phyloP scores from a whole-genome alignment of 2,797 vertebrate species.

The Lutjanus campechanus region DNA sequence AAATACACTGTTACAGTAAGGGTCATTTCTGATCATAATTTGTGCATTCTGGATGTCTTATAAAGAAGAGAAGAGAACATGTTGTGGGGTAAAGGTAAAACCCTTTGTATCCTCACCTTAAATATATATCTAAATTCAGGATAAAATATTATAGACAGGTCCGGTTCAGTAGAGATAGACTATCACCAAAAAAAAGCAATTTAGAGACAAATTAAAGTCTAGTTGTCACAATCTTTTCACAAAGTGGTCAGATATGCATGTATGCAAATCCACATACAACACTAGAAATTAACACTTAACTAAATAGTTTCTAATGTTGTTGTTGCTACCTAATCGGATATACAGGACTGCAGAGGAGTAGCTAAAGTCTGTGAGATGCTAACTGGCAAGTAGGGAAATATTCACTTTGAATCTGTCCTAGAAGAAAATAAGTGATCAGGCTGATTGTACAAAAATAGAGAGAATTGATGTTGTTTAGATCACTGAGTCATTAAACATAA shows the following conservation, averaged over 20 bases:
- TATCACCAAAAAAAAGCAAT: not conserved
- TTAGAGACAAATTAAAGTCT: not conserved
- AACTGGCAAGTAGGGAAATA: constrained; percentile 8
- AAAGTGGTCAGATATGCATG: not conserved
- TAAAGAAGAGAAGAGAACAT: not conserved
- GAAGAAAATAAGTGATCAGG: constrained; percentile 10
- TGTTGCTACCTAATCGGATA: too few species aligned
- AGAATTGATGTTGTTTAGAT: not conserved
- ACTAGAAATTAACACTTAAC: not conserved
- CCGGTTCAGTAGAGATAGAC: not conserved
- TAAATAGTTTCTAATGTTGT: not conserved
- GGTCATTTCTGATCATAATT: not conserved
- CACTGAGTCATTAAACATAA: not conserved
- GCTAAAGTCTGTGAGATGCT: not conserved
- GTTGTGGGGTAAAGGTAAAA: not conserved
- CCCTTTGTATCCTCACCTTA: not conserved
- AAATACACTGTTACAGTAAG: not conserved
- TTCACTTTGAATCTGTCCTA: not conserved
- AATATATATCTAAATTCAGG: constrained; percentile 13
- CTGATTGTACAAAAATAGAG: not conserved
- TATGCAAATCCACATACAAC: not conserved
- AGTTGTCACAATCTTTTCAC: not conserved
- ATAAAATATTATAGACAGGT: not conserved
- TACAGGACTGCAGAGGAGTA: constrained; percentile 10
- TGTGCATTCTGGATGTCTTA: not conserved